Base-by-base conservation (phyloP, 53 echinoderm and acorn worm genomes). In the Apostichopus leukothele region DNA sequence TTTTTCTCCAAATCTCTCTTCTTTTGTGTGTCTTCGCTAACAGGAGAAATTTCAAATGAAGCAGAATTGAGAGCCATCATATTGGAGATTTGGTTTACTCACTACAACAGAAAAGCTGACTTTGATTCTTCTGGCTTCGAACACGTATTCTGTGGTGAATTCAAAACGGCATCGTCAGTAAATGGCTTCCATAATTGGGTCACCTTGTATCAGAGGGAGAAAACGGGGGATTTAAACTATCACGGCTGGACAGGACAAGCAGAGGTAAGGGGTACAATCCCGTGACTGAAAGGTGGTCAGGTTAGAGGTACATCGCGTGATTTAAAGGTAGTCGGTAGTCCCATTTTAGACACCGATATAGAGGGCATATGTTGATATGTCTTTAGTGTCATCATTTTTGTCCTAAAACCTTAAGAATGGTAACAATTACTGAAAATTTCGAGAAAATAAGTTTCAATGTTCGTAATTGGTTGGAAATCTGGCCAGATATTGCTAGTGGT, bases 161-260 rank as follows among this genome's bases (percentile, higher is more conserved):
- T 84, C 10, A 90, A 84, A 84, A 92, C 90, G 23, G 53, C 23
- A 53, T 18, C 76, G 4, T 71, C 84, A 1, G 90, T 90, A 14
- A 84, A 74, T 14, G 90, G 90, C 20, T 90, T 90, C 51, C 90
- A 90, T 73, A 90, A 90, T 26, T 90, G 90, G 90, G 75, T 90
- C 27, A 74, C n/a, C 39, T 11, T 90, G 51, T 84, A 90, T 23
- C 52, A 84, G 39, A 78, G 78, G 16, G 90, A 90, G 57, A 84
- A 84, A 7, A 26, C 75, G n/a, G 84, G 90, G 20, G 60, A 84
- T 25, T 4, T 90, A 6, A 84, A 90, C 54, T 90, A 90, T 20
- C 84, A 90, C 51, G 90, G 90, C 50, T 57, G 76, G 53, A 63
- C 66, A 10, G 68, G 66, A 10, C 76, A 76, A 39, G 75, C 88